Percentiles rank a stretch among this genome's conserved stretches.
Conservation (phyloP, 2,113 vertebrate genomes). For the Neotragus pygmaeus region DNA sequence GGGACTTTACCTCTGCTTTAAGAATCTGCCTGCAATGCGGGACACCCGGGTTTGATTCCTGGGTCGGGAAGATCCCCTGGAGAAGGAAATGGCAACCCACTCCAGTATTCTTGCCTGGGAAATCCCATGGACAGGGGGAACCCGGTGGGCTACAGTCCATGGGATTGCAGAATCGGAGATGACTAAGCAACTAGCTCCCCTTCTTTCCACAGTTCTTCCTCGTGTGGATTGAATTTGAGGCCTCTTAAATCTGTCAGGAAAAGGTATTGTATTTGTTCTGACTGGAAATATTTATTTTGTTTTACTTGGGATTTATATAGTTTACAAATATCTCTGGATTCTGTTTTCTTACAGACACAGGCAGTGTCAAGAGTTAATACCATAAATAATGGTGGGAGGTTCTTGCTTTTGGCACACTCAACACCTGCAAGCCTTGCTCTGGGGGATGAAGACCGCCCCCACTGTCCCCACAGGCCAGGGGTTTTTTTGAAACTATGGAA, state of each 20-base stretch:
- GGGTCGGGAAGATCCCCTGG: not conserved
- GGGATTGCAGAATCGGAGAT: not conserved
- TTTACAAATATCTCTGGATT: not conserved
- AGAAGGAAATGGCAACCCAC: not conserved
- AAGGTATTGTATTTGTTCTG: not conserved
- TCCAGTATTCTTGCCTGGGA: not conserved
- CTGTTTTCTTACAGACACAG: not conserved
- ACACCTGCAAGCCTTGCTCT: not conserved
- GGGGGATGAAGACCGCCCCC: not conserved
- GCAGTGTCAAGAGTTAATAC: not conserved
- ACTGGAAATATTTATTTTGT: not conserved
- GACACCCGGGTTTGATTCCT: not conserved
- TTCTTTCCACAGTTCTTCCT: not conserved
- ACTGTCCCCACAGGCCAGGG: not conserved
- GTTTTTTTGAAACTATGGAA: not conserved
- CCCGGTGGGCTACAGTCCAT: not conserved
- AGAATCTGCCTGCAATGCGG: not conserved
- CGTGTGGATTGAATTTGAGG: not conserved
- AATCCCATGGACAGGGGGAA: not conserved
- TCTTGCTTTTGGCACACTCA: not conserved
- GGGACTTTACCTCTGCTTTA: not conserved
- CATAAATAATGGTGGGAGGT: too few species aligned
- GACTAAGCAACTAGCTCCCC: not conserved
- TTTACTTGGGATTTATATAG: not conserved
- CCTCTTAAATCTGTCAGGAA: not conserved